Percentiles rank a stretch among this genome's conserved stretches.
phyloP scores from a whole-genome alignment of 1,140 invertebrate species.

The Cecropterus lyciades region DNA sequence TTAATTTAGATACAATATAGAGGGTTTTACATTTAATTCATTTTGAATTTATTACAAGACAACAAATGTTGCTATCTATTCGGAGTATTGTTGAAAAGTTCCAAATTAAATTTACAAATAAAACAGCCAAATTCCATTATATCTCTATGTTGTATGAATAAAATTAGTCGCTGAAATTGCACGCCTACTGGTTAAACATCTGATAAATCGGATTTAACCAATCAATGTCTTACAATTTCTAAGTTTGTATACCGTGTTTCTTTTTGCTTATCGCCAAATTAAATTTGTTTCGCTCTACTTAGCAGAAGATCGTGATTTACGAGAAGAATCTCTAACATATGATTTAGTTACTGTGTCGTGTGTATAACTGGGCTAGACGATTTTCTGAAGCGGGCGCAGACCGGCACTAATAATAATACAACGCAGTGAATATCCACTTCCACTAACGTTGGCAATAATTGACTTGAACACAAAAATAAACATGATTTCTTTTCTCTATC shows the following conservation, averaged over 20 bases:
- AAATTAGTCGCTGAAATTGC: no score
- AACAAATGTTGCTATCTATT: no score
- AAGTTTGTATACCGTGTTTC: conserved; percentile 2
- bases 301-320: conserved; percentile 8
- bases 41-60: no score
- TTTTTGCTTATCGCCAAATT: conserved; percentile 8
- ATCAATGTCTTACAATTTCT: no score
- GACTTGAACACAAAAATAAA: conserved; percentile 67
- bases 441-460: conserved; percentile 53
- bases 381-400: conserved; percentile 38
- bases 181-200: no score
- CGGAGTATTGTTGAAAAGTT: no score
- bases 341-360: conserved; percentile 15
- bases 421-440: conserved; percentile 45
- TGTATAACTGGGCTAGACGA: conserved; percentile 36
- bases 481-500: conserved; percentile 50
- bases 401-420: conserved; percentile 51
- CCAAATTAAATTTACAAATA: no score
- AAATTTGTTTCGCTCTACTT: conserved; percentile 12
- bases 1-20: no score
- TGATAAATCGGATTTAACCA: background rate
- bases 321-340: conserved; percentile 5
- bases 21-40: no score
- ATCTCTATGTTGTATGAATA: no score
- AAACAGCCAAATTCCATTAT: no score